These are phyloP conservation scores for Protodeltote pygarga DNA, from an alignment of 2,888 invertebrate genomes.

Conservation along the genomic window DNA sequence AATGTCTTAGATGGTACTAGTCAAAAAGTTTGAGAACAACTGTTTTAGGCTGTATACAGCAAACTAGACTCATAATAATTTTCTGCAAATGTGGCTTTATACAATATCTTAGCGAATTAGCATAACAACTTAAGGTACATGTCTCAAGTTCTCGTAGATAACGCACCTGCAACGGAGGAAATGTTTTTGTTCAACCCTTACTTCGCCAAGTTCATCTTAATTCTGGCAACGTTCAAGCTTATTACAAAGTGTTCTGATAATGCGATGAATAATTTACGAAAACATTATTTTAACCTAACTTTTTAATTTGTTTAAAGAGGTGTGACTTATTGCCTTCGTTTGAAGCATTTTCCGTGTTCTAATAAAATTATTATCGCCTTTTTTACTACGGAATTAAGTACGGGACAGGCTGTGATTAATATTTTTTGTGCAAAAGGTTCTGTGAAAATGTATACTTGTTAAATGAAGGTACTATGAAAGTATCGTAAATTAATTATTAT, in stretches of 20 bases:
- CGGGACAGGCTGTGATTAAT: too few species aligned
- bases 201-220: conserved; percentile 40
- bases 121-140: conserved; percentile 40
- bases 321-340: conserved; percentile 10
- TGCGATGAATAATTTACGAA: conserved; percentile 43
- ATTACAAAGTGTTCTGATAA: conserved; percentile 38
- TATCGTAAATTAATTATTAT: too few species aligned
- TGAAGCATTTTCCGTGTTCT: not conserved
- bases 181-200: conserved; percentile 42
- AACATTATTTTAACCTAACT: conserved; percentile 44
- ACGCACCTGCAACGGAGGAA: conserved; percentile 37
- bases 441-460: too few species aligned
- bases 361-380: too few species aligned
- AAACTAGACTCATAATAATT: not conserved
- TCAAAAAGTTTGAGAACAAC: too few species aligned
- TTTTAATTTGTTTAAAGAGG: conserved; percentile 36
- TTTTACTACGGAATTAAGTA: too few species aligned
- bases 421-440: too few species aligned
- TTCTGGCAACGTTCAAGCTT: conserved; percentile 43
- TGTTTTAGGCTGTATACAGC: too few species aligned
- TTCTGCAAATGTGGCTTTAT: not conserved
- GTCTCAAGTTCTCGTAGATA: conserved; percentile 35
- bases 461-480: too few species aligned
- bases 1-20: too few species aligned
- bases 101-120: conserved; percentile 34